These are phyloP conservation scores for Loriculus beryllinus DNA, from an alignment of 2,797 vertebrate species.

Conservation along the genomic window DNA sequence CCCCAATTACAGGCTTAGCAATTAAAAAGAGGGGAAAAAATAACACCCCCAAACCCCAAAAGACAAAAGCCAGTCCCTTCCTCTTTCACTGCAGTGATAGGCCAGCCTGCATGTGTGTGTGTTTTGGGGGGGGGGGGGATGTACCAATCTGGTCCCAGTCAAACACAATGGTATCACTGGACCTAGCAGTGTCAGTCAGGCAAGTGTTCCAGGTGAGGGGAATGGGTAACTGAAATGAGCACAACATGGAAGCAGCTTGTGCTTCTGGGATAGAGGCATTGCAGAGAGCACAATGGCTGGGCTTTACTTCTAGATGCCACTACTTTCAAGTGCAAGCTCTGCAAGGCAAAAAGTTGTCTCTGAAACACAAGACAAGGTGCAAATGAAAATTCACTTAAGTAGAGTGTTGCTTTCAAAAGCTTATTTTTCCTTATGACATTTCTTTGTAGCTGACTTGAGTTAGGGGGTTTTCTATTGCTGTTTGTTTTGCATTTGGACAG, in stretches of 20 bases:
- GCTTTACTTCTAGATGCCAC: rapidly evolving
- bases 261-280: neutral
- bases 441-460: neutral
- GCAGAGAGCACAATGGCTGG: neutral
- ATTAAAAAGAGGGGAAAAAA: conserved; percentile 6
- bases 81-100: neutral
- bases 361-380: neutral
- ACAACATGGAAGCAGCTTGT: neutral
- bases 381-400: neutral
- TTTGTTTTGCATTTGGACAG: neutral
- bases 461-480: rapidly evolving
- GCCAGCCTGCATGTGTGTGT: neutral
- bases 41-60: neutral
- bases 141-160: neutral
- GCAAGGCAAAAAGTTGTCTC: neutral
- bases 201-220: neutral
- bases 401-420: neutral
- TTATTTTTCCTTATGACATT: rapidly evolving
- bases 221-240: neutral
- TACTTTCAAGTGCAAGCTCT: neutral
- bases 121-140: neutral
- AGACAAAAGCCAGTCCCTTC: neutral
- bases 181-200: neutral
- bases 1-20: conserved; percentile 43
- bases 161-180: neutral